These are phyloP conservation scores for Protobothrops mucrosquamatus DNA, from an alignment of 2,113 vertebrate genomes.

Conservation along the genomic window DNA sequence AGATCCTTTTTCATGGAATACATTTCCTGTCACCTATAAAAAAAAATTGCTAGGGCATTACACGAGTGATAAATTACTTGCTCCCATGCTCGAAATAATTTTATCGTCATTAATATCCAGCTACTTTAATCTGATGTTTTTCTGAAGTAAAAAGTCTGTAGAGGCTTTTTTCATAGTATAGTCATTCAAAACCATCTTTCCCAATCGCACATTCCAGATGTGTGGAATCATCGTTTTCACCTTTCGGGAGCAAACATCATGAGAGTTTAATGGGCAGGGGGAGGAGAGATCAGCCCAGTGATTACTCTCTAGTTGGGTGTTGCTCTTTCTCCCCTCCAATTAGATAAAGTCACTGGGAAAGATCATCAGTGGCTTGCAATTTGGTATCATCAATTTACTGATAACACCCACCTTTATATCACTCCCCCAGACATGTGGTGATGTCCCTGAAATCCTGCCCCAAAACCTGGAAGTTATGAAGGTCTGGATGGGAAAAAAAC, in stretches of 20 bases:
- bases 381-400: neutral
- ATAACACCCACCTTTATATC: neutral
- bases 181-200: neutral
- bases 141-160: neutral
- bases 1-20: neutral
- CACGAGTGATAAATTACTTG: neutral
- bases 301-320: neutral
- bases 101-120: neutral
- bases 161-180: neutral
- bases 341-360: neutral
- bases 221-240: neutral
- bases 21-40: neutral
- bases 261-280: neutral
- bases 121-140: neutral
- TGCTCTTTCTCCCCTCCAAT: neutral
- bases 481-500: neutral
- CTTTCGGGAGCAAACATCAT: neutral
- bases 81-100: neutral
- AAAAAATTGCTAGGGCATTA: neutral
- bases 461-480: neutral
- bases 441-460: neutral
- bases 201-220: neutral
- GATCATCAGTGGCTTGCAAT: neutral
- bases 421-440: neutral
- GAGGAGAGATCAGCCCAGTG: neutral